These are phyloP conservation scores for Sebastes elongatus DNA, from an alignment of 2,797 vertebrate species.

Conservation along the genomic window DNA sequence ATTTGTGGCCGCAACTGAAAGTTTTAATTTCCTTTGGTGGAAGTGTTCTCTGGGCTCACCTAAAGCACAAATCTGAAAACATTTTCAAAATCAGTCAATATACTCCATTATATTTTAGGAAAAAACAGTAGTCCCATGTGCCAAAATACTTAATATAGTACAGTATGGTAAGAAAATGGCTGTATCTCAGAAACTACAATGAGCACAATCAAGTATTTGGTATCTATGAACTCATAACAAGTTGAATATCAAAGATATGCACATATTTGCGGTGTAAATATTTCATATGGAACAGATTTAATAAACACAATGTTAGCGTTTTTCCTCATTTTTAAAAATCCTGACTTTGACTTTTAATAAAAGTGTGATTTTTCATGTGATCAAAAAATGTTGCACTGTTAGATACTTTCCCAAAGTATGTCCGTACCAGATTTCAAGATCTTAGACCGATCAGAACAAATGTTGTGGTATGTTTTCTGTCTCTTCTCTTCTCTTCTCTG, in stretches of 20 bases:
- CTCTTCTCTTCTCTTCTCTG: too few species aligned
- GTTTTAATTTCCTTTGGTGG: neutral
- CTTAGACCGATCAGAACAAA: too few species aligned
- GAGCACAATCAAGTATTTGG: neutral
- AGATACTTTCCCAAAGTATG: neutral
- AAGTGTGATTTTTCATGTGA: neutral
- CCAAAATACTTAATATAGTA: neutral
- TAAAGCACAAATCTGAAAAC: too few species aligned
- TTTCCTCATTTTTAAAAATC: neutral
- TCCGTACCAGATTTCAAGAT: too few species aligned
- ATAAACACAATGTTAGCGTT: neutral
- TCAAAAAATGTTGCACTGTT: neutral
- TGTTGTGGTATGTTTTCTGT: too few species aligned
- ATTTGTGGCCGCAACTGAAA: neutral
- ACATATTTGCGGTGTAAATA: neutral
- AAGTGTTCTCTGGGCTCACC: neutral
- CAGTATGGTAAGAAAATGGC: neutral
- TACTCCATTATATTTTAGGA: neutral
- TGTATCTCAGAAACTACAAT: neutral
- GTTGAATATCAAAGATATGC: too few species aligned
- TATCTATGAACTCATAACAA: too few species aligned
- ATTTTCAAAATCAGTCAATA: too few species aligned
- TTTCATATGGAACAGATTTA: neutral
- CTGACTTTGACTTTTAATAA: neutral
- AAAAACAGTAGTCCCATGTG: neutral